phyloP scores from a whole-genome alignment of 2,113 vertebrate genomes.

The Pachypanchax playfairii region DNA sequence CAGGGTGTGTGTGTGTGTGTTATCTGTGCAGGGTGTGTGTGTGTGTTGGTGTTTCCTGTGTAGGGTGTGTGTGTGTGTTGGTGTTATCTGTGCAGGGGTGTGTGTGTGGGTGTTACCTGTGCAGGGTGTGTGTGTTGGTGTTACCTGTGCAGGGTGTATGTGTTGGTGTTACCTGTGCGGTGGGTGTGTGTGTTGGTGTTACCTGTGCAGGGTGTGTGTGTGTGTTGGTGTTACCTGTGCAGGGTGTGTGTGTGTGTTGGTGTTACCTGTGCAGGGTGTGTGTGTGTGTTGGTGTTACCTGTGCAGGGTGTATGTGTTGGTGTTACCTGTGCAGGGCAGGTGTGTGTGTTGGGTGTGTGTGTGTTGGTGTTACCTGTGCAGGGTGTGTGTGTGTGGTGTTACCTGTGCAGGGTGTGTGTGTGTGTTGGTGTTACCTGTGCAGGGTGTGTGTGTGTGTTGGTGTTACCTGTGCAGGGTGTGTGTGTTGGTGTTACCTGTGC shows the following conservation, averaged over 20 bases:
- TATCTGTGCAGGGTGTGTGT: slow-evolving; percentile 76
- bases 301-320: too few relatives aligned
- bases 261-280: slow-evolving; percentile 72
- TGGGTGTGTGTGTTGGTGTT: slow-evolving; percentile 55
- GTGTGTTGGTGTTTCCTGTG: too few relatives aligned
- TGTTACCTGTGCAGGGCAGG: slow-evolving; percentile 72
- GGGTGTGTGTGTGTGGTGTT: slow-evolving; percentile 36
- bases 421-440: slow-evolving; percentile 72
- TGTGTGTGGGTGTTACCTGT: slow-evolving; percentile 69
- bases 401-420: slow-evolving; percentile 77
- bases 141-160: slow-evolving; percentile 75
- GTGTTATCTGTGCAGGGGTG: slow-evolving; percentile 71
- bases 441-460: too few relatives aligned
- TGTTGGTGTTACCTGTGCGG: slow-evolving; percentile 71
- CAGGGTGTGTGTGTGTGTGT: too few relatives aligned
- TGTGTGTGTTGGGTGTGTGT: too few relatives aligned
- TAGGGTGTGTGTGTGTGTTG: too few relatives aligned
- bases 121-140: too few relatives aligned
- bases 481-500: slow-evolving; percentile 72
- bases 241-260: too few relatives aligned
- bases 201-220: slow-evolving; percentile 77
- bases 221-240: slow-evolving; percentile 72
- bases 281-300: too few relatives aligned
- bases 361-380: slow-evolving; percentile 73
- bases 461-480: slow-evolving; percentile 72